A percentile compares a stretch with the other conserved stretches of the same genome.
Conservation (phyloP, 2,888 invertebrate species). For the Microplitis deprimator region DNA sequence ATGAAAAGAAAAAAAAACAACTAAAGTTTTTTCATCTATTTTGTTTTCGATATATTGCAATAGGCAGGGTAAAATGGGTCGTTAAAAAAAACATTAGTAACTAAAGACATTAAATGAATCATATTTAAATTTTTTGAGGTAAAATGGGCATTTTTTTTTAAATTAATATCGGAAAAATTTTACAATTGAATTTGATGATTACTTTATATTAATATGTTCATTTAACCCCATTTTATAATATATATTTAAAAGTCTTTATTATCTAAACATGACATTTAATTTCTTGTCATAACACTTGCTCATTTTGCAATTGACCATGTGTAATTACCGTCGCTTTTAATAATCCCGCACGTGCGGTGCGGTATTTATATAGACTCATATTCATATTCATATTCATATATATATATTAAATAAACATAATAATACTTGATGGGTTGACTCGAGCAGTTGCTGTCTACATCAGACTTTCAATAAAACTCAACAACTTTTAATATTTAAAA, state of each 20-base stretch:
- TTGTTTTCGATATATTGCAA: neutral
- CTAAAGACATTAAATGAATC: no score
- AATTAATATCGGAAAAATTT: no score
- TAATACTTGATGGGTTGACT: neutral
- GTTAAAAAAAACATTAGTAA: no score
- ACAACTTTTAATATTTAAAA: no score
- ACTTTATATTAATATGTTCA: no score
- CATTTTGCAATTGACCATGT: slow-evolving; percentile 34
- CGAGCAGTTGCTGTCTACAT: neutral
- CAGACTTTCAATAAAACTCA: no score
- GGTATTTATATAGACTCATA: neutral
- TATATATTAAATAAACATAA: neutral
- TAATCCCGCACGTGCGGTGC: slow-evolving; percentile 7
- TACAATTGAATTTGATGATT: no score
- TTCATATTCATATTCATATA: no score
- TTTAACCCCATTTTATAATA: neutral
- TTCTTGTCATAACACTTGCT: slow-evolving; percentile 26
- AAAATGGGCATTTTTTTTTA: no score
- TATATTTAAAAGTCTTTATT: slow-evolving; percentile 12
- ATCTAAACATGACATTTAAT: slow-evolving; percentile 21
- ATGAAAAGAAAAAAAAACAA: neutral
- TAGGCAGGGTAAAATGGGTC: no score
- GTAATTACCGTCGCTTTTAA: slow-evolving; percentile 17
- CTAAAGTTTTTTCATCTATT: neutral
- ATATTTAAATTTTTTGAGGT: no score